phyloP scores from a whole-genome alignment of 2,797 vertebrate genomes.

The Pantherophis vulpinus region DNA sequence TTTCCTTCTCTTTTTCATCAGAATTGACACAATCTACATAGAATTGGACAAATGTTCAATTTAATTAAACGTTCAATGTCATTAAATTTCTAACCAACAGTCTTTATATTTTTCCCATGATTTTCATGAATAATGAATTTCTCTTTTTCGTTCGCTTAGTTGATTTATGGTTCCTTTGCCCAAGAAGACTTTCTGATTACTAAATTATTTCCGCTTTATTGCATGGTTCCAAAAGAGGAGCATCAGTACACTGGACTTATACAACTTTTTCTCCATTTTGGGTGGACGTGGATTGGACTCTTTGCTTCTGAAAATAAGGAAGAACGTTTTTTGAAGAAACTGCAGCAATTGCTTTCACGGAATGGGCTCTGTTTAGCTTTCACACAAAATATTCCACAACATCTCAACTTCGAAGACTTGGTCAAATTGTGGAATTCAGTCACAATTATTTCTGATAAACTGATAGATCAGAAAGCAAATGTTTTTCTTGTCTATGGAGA shows the following conservation, averaged over 20 bases:
- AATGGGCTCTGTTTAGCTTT: not conserved
- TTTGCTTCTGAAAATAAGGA: not conserved
- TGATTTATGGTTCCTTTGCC: no score
- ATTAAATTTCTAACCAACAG: no score
- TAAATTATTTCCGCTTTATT: no score
- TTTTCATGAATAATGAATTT: no score
- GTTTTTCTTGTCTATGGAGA: not conserved
- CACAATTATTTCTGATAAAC: not conserved
- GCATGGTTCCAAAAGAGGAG: no score
- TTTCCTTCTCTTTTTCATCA: no score
- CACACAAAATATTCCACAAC: not conserved
- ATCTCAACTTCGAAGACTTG: not conserved
- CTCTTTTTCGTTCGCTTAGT: no score
- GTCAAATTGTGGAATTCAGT: accelerated
- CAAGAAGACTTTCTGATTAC: no score
- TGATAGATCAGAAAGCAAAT: not conserved
- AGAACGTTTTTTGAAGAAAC: not conserved
- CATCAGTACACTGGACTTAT: not conserved
- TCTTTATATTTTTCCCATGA: no score
- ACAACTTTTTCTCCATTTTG: not conserved
- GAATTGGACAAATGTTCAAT: no score
- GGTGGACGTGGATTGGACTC: not conserved
- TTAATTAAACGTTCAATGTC: no score
- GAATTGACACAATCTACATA: no score
- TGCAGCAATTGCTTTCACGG: not conserved